These are phyloP conservation scores for Chymomyza costata DNA, from an alignment of 1,140 invertebrate species.

Conservation along the genomic window DNA sequence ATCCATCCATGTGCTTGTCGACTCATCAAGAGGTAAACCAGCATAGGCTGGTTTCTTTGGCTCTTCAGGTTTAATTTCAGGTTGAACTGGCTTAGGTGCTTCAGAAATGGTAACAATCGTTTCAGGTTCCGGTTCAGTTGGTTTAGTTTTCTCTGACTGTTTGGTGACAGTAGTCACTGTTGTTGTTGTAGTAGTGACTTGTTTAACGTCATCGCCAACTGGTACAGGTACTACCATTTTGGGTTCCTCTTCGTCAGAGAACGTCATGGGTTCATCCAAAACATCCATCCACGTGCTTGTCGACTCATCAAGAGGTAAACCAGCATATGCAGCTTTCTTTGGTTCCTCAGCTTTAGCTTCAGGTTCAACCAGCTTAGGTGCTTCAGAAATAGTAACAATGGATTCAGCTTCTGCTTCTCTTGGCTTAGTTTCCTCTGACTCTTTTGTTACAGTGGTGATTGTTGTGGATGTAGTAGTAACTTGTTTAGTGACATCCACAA, in stretches of 20 bases:
- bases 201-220: background rate
- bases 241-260: conserved; percentile 71
- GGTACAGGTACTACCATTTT: background rate
- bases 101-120: background rate
- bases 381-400: background rate
- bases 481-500: background rate
- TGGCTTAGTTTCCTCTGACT: background rate
- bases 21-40: conserved; percentile 75
- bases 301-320: conserved; percentile 57
- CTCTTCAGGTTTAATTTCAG: conserved; percentile 13
- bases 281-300: conserved; percentile 66
- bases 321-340: conserved; percentile 50
- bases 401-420: conserved; percentile 1
- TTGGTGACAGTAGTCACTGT: background rate
- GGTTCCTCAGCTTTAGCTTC: conserved; percentile 13
- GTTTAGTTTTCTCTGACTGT: too few species aligned
- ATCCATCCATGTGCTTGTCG: conserved; percentile 76
- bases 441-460: conserved; percentile 3
- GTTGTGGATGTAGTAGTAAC: conserved; percentile 6
- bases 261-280: conserved; percentile 76
- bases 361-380: conserved; percentile 7
- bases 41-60: conserved; percentile 54
- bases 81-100: background rate
- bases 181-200: conserved; percentile 2
- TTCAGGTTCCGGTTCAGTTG: background rate